Percentiles rank a stretch among this genome's conserved stretches.
phyloP scores from a whole-genome alignment of 2,113 vertebrate genomes.

The Grallaria varia region DNA sequence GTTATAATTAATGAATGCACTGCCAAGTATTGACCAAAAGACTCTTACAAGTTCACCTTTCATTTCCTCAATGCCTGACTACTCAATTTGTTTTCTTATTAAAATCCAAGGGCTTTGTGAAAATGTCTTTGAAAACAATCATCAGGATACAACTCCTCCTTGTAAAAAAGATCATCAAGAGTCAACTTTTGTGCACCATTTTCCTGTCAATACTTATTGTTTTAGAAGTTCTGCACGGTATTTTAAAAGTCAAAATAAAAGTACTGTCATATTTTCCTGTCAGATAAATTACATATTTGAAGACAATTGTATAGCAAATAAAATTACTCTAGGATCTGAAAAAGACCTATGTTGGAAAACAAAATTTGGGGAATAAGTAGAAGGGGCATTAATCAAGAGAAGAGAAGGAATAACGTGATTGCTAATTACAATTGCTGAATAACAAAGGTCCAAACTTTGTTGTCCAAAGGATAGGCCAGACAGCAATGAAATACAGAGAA shows the following conservation, averaged over 20 bases:
- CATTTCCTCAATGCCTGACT: background rate
- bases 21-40: slow-evolving; percentile 36
- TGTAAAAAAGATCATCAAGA: background rate
- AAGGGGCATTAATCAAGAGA: background rate
- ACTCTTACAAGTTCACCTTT: slow-evolving; percentile 26
- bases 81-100: slow-evolving; percentile 18
- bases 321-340: background rate
- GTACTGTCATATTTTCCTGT: background rate
- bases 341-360: background rate
- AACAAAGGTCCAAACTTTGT: background rate
- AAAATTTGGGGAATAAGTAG: background rate
- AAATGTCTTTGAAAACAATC: background rate
- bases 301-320: background rate
- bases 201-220: background rate
- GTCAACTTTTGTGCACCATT: background rate
- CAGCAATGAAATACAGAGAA: background rate
- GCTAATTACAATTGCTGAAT: background rate
- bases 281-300: background rate
- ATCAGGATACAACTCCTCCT: background rate
- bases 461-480: background rate
- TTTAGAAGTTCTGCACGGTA: background rate
- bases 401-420: background rate
- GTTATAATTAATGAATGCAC: slow-evolving; percentile 20
- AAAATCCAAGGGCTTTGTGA: background rate
- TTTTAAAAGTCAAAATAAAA: background rate